phyloP scores from a whole-genome alignment of 2,888 invertebrate genomes.

The Zygothrica quintamaculata region DNA sequence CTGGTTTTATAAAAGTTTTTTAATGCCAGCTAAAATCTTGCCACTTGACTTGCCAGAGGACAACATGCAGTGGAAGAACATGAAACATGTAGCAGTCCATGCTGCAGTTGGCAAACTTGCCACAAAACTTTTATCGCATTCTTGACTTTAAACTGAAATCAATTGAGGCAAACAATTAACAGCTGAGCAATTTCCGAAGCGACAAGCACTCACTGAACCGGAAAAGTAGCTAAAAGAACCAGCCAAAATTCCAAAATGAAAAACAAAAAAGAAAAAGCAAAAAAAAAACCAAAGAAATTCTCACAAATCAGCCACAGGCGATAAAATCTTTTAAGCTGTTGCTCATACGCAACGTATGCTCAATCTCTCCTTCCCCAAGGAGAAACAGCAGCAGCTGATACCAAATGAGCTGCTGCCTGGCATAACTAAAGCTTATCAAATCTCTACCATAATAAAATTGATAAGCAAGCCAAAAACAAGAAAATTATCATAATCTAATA shows the following conservation, averaged over 20 bases:
- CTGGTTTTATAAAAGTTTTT: conserved; percentile 54
- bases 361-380: no score
- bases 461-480: conserved; percentile 8
- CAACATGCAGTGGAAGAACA: conserved; percentile 24
- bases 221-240: conserved; percentile 40
- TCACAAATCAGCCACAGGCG: conserved; percentile 43
- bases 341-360: conserved; percentile 55
- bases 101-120: conserved; percentile 41
- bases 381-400: neutral
- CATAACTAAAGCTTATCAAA: no score
- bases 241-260: conserved; percentile 3
- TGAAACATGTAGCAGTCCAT: no score
- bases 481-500: conserved; percentile 35
- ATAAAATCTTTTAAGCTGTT: conserved; percentile 38
- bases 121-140: conserved; percentile 50
- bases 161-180: conserved; percentile 73
- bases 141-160: conserved; percentile 66
- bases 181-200: conserved; percentile 70
- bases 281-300: conserved; percentile 17
- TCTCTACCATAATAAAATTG: conserved; percentile 42
- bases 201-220: conserved; percentile 64
- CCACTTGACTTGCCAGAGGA: conserved; percentile 27
- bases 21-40: conserved; percentile 40
- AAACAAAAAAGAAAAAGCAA: neutral
- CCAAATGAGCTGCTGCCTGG: conserved; percentile 6